Percentiles rank a stretch among this genome's conserved stretches.
Evolutionary conservation across 1,140 invertebrate genomes (phyloP).

Genomic region (Gryllus bimaculatus): DNA sequence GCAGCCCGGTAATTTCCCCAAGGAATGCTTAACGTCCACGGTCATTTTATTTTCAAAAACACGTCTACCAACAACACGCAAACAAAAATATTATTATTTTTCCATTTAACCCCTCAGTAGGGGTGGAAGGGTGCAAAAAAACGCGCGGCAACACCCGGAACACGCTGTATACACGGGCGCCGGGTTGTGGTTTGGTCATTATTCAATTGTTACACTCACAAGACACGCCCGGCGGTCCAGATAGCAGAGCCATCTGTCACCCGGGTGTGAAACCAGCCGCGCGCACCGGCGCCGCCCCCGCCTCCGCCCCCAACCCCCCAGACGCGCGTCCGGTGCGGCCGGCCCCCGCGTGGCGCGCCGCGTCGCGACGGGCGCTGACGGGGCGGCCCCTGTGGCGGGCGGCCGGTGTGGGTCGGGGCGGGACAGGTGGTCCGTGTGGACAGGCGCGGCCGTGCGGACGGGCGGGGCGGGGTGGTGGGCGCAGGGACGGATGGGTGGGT

Average conservation of each 20-base stretch:
- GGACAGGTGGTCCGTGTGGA: too few relatives aligned
- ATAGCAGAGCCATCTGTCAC: conserved; percentile 3
- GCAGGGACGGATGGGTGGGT: too few relatives aligned
- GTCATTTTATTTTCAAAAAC: not conserved
- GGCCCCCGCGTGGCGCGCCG: too few relatives aligned
- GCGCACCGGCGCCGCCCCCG: not conserved
- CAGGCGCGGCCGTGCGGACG: too few relatives aligned
- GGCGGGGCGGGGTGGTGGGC: too few relatives aligned
- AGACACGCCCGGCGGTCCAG: not conserved
- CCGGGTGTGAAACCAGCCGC: not conserved
- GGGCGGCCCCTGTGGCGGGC: too few relatives aligned
- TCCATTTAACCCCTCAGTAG: not conserved
- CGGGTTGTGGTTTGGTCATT: not conserved
- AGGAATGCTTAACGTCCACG: not conserved
- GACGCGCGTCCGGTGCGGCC: too few relatives aligned
- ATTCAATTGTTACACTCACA: conserved; percentile 1
- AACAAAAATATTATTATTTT: conserved; percentile 2
- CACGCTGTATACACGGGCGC: not conserved
- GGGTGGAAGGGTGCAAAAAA: not conserved
- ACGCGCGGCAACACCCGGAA: not conserved
- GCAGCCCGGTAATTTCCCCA: not conserved
- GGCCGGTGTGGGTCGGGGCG: too few relatives aligned
- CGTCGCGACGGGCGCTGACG: too few relatives aligned
- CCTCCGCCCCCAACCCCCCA: not conserved
- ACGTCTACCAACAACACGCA: not conserved